Conservation (phyloP, 30 jellyfish, hydroid and myxozoan species). For the Pelagia noctiluca region DNA sequence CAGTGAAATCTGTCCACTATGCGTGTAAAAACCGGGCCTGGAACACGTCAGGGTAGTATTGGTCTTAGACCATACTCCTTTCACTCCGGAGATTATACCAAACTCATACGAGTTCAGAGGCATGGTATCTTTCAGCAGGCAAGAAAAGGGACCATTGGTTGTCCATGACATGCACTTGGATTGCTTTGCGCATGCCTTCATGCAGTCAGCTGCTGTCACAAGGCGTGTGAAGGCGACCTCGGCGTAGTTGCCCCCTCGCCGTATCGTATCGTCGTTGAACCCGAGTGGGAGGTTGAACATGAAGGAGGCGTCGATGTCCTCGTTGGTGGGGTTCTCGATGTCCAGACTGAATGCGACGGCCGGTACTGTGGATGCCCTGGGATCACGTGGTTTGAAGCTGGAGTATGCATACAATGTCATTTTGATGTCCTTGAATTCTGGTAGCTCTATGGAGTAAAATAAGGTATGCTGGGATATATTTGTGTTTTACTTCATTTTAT, state of each 20-base stretch:
- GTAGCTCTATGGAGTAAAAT: conserved; percentile 48
- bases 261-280: conserved; percentile 93
- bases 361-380: conserved; percentile 89
- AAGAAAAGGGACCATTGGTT: conserved; percentile 96
- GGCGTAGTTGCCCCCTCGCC: conserved; percentile 92
- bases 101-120: conserved; percentile 96
- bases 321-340: conserved; percentile 79
- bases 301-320: conserved; percentile 84
- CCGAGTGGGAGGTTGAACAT: conserved; percentile 94
- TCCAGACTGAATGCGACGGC: conserved; percentile 90
- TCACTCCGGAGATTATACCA: conserved; percentile 95
- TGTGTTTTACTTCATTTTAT: too few relatives aligned
- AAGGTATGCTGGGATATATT: too few relatives aligned
- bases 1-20: conserved; percentile 90
- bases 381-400: conserved; percentile 92
- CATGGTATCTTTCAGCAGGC: conserved; percentile 95
- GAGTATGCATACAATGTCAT: conserved; percentile 85
- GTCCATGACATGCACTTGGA: conserved; percentile 98
- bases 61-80: conserved; percentile 84
- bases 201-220: conserved; percentile 97
- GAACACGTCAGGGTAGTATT: conserved; percentile 66
- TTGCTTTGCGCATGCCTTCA: conserved; percentile 93
- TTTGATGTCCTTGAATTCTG: conserved; percentile 71
- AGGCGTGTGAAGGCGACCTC: conserved; percentile 88
- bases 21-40: conserved; percentile 94